Conservation (phyloP, 2,888 invertebrate species). For the Lepidochitona cinerea region DNA sequence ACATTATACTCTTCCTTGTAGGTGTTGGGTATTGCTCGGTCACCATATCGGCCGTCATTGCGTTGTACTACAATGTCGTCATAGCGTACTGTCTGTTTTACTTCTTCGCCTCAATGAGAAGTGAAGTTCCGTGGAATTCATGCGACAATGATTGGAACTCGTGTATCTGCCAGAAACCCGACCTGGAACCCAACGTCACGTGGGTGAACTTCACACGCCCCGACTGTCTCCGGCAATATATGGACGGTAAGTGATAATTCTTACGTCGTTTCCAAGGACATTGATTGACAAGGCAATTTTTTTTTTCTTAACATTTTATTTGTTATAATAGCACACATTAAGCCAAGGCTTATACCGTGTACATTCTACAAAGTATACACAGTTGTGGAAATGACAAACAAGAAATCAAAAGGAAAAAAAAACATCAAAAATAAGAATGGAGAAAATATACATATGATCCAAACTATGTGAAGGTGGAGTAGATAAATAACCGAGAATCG, state of each 20-base stretch:
- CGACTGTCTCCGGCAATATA: background rate
- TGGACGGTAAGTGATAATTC: background rate
- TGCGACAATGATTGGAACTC: constrained; percentile 12
- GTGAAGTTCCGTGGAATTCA: constrained; percentile 28
- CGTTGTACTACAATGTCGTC: constrained; percentile 65
- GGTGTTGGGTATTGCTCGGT: constrained; percentile 58
- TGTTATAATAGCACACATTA: too few relatives aligned
- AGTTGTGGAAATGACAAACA: too few relatives aligned
- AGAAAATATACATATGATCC: background rate
- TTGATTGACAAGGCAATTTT: background rate
- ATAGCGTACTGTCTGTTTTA: constrained; percentile 60
- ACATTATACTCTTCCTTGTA: constrained; percentile 23
- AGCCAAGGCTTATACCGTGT: too few relatives aligned
- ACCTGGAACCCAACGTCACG: background rate
- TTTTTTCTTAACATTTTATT: too few relatives aligned
- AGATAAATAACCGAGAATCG: too few relatives aligned
- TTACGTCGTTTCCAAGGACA: too few relatives aligned
- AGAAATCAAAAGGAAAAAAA: background rate
- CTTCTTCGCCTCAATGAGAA: constrained; percentile 53
- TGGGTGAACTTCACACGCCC: background rate
- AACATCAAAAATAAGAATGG: background rate
- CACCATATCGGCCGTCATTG: constrained; percentile 49
- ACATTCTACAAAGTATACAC: too few relatives aligned
- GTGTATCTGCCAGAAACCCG: constrained; percentile 14
- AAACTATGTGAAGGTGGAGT: too few relatives aligned